A percentile compares a stretch with the other conserved stretches of the same genome.
phyloP scores from a whole-genome alignment of 1,140 invertebrate genomes.

The Drosophila eugracilis region DNA sequence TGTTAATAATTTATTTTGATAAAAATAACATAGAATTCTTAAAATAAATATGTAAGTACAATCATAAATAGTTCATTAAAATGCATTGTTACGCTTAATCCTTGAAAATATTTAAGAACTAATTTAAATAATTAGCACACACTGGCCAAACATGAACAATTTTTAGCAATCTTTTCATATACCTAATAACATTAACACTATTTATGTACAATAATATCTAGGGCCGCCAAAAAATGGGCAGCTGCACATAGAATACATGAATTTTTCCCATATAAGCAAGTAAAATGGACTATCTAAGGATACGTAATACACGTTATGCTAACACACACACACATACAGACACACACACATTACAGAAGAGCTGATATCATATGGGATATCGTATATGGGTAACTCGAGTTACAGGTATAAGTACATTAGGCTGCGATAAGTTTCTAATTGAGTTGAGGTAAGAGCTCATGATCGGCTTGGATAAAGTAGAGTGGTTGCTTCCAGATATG shows the following conservation, averaged over 20 bases:
- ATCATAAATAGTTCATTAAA: slow-evolving; percentile 60
- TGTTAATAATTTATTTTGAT: slow-evolving; percentile 38
- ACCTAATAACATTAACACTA: slow-evolving; percentile 36
- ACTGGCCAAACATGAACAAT: slow-evolving; percentile 63
- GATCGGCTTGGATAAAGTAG: slow-evolving; percentile 34
- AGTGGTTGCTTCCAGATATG: slow-evolving; percentile 58
- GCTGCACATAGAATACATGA: slow-evolving; percentile 28
- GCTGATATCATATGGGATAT: slow-evolving; percentile 10
- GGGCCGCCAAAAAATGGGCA: slow-evolving; percentile 36
- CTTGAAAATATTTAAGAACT: slow-evolving; percentile 51
- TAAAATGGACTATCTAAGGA: slow-evolving; percentile 64
- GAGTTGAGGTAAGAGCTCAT: slow-evolving; percentile 34
- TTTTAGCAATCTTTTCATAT: slow-evolving; percentile 28
- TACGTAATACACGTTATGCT: slow-evolving; percentile 18
- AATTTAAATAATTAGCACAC: slow-evolving; percentile 53
- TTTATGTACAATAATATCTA: slow-evolving; percentile 52
- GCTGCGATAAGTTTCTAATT: slow-evolving; percentile 32
- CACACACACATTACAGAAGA: slow-evolving; percentile 20
- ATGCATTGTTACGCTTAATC: slow-evolving; percentile 57
- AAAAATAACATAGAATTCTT: slow-evolving; percentile 39
- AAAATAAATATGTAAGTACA: slow-evolving; percentile 72
- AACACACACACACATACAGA: slow-evolving; percentile 24
- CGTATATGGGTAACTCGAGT: background rate
- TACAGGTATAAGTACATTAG: slow-evolving; percentile 14
- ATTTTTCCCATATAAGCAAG: slow-evolving; percentile 28